Base-by-base conservation (phyloP, 2,888 invertebrate species). In the Luperina nickerlii region DNA sequence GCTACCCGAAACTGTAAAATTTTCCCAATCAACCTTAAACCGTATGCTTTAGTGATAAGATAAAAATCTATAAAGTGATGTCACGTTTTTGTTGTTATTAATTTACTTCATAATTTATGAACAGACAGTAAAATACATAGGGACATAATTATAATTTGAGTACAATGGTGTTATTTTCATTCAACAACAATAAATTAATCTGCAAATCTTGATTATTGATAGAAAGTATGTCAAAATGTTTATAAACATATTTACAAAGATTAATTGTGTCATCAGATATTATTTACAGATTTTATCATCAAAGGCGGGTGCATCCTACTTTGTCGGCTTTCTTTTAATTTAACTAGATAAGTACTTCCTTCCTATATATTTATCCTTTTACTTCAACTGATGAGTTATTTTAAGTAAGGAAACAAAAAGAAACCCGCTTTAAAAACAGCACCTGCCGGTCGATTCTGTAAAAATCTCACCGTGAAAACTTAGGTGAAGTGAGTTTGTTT, bases 221-320 rank as follows among this genome's bases (percentile, higher is more conserved):
- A 51, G 20, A 15, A 38, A 80, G 48, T 68, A 48, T 65, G 67
- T 77, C 45, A 65, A 83, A 15, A 67, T 60, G 15, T 68, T 67
- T 51, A 27, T 62, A 32, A n/a, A 45, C 20, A 77, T 63, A 20
- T 68, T 72, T 20, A 67, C 48, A 63, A 67, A 54, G 8, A 54
- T 54, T 76, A 1, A 69, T 24, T 54, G 62, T 76, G 27, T 67
- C 62, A 76, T 71, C 60, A 71, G 54, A 70, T 67, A 51, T 66
- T 75, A 20, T 60, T 65, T 38, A 32, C 9, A 65, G 60, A 66
- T 76, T 38, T 48, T 69, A 82, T 75, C 76, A 51, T 51, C 51
- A 15, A 60, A 63, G 1, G 24, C n/a, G 2, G 45, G 24, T 80
- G n/a, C 73, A 60, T 62, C 51, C 57, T 38, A n/a, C 13, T 32